Evolutionary conservation across 2,888 invertebrate genomes (phyloP), one percentile per base, ranked within the genome.

Genomic region (Trichogramma dendrolimi): DNA sequence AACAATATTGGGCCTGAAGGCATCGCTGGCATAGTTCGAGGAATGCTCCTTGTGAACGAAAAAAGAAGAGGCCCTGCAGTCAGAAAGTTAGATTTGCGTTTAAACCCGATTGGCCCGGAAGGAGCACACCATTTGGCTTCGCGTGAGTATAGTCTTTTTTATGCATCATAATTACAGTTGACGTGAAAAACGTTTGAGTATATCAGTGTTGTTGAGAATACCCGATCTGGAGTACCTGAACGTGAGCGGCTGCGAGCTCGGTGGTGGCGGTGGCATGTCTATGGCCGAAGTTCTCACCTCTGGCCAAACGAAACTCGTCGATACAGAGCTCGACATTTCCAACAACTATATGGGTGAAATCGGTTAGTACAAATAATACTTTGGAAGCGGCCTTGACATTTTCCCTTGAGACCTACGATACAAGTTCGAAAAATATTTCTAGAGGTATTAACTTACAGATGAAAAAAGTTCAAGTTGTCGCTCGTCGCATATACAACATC

Each of bases 81-180:
- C 44, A 71, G 71, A 43, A 69, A 70, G 44, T 68, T 84, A 44
- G 82, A 87, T 80, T 79, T 88, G 65, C 82, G 85, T 67, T 73
- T 87, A 61, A 88, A 88, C 71, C 85, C 85, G 6, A 79, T 88
- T 76, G 81, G 83, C 4, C 79, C 85, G 49, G 80, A 82, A 7
- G 87, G 87, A 55, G 83, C 68, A n/a, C n/a, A 27, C 49, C 71
- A 76, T 47, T 55, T 77, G 41, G 73, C 71, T 50, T 69, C 73
- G 1, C 67, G 78, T 78, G 65, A 71, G 73, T 70, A 27, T 27
- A 27, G 3, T 27, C 3, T 43, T 27, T 27, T 27, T 27, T 27
- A 27, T 27, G 27, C 27, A 27, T 27, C 27, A 53, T 8, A 1
- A 48, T 44, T 48, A 44, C 39, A 54, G 52, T 40, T 44, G 50